Conservation (phyloP, 2,113 vertebrate species). For the Semicossyphus pulcher region DNA sequence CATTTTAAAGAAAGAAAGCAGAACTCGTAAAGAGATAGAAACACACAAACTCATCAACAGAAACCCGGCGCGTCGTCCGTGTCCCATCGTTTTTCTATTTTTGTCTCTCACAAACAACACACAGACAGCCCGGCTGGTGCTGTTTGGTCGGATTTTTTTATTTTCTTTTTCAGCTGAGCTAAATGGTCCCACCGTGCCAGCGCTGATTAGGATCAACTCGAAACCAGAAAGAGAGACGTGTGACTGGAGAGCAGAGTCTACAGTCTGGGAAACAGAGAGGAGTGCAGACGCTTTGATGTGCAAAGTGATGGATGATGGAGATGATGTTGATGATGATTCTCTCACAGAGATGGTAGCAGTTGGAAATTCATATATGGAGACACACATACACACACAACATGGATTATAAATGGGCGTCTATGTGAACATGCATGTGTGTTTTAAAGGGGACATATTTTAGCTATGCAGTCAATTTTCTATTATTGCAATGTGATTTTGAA, state of each 20-base stretch:
- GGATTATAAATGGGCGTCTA: neutral
- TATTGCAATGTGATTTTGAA: too few species aligned
- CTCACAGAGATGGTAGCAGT: constrained; percentile 17
- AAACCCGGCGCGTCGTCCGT: constrained; percentile 19
- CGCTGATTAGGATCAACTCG: constrained; percentile 71
- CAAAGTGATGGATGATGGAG: constrained; percentile 49
- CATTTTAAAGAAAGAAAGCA: neutral
- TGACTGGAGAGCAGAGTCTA: constrained; percentile 49
- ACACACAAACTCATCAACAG: constrained; percentile 40
- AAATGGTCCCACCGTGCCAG: constrained; percentile 52
- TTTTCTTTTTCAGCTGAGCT: constrained; percentile 30
- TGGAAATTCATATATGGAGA: constrained; percentile 1
- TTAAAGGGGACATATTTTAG: too few species aligned
- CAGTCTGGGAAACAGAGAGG: constrained; percentile 47
- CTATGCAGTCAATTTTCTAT: too few species aligned
- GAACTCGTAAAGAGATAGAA: neutral
- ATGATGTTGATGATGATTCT: constrained; percentile 43
- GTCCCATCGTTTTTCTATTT: constrained; percentile 56
- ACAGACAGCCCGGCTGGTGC: constrained; percentile 21
- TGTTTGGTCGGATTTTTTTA: constrained; percentile 35
- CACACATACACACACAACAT: neutral
- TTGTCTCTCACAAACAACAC: constrained; percentile 42
- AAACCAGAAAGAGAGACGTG: constrained; percentile 65
- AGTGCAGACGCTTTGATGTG: constrained; percentile 55
- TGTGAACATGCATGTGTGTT: neutral